Evolutionary conservation across 2,797 vertebrate genomes (phyloP).

Genomic region (Chrysolophus pictus): DNA sequence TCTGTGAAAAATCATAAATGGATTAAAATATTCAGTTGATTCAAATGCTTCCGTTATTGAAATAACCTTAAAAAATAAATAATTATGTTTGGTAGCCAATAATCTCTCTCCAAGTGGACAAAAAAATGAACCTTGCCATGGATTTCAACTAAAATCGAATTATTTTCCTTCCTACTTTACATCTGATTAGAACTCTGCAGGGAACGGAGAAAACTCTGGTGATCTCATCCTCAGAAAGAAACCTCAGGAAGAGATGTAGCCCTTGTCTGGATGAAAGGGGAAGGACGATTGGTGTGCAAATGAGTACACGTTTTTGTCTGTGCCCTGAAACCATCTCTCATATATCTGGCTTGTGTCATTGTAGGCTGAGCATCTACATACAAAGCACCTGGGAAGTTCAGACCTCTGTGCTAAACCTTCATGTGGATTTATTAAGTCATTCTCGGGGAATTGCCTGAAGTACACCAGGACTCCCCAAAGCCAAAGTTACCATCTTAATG

Average conservation of each 20-base stretch:
- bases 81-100: neutral
- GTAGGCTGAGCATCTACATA: neutral
- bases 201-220: neutral
- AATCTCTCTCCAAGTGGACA: neutral
- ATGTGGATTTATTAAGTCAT: neutral
- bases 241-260: neutral
- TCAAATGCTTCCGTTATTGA: neutral
- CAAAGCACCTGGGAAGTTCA: slow-evolving; percentile 11
- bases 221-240: slow-evolving; percentile 8
- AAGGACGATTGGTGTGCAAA: neutral
- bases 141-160: neutral
- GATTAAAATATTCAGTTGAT: slow-evolving; percentile 34
- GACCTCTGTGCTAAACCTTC: neutral
- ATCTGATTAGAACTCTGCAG: neutral
- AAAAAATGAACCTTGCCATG: neutral
- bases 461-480: neutral
- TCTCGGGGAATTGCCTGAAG: neutral
- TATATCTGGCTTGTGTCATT: neutral
- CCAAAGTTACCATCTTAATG: neutral
- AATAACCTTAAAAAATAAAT: neutral
- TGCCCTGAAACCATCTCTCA: neutral
- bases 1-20: slow-evolving; percentile 41
- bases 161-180: neutral
- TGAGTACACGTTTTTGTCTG: neutral
- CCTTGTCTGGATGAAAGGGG: neutral